These are phyloP conservation scores for Epinephelus malabaricus DNA, from an alignment of 2,797 vertebrate genomes.

Conservation along the genomic window DNA sequence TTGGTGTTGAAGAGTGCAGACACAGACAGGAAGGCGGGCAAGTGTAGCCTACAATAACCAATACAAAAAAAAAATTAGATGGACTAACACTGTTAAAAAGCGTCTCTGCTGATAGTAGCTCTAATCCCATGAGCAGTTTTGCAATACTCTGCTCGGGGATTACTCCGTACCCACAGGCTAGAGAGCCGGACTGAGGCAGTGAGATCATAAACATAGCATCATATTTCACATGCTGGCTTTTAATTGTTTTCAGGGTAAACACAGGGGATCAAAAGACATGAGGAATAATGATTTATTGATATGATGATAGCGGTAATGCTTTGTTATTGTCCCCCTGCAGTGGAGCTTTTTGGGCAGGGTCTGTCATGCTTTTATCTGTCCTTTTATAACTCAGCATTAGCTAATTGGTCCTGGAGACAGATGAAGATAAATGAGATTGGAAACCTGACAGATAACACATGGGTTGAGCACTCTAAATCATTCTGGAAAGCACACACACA, in stretches of 20 bases:
- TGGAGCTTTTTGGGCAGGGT: constrained; percentile 23
- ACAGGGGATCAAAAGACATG: constrained; percentile 40
- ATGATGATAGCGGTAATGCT: constrained; percentile 27
- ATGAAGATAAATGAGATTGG: constrained; percentile 44
- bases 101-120: constrained; percentile 40
- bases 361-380: constrained; percentile 33
- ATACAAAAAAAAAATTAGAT: neutral
- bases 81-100: constrained; percentile 30
- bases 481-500: constrained; percentile 11
- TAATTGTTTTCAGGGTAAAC: constrained; percentile 49
- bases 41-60: neutral
- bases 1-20: constrained; percentile 15
- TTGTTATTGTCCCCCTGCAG: constrained; percentile 24
- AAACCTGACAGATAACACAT: constrained; percentile 38
- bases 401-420: constrained; percentile 59
- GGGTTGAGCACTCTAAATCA: constrained; percentile 15
- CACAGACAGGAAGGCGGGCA: neutral
- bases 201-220: constrained; percentile 38
- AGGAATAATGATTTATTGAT: constrained; percentile 42
- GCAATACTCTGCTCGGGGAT: constrained; percentile 56
- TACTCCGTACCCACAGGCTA: constrained; percentile 37
- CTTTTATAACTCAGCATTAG: constrained; percentile 55
- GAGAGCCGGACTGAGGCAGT: constrained; percentile 32
- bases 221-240: constrained; percentile 61
- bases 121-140: constrained; percentile 56